Conservation (phyloP, 2,797 vertebrate genomes). For the Catostomus latipinnis region DNA sequence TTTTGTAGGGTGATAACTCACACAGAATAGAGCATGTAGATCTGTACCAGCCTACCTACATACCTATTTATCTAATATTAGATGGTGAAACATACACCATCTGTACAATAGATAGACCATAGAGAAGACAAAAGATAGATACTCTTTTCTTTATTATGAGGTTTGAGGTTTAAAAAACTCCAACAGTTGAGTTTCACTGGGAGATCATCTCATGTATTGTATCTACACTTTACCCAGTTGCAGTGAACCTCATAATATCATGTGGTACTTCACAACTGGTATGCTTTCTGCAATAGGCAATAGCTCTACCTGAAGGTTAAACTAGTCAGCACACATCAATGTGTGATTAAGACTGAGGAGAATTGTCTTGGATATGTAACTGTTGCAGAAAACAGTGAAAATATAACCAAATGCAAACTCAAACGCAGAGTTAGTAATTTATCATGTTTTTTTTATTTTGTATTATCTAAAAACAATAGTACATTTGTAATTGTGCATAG, state of each 20-base stretch:
- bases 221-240: background rate
- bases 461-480: no score
- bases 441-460: no score
- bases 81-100: no score
- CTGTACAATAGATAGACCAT: no score
- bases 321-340: background rate
- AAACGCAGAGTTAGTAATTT: no score
- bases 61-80: no score
- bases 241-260: background rate
- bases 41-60: background rate
- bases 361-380: background rate
- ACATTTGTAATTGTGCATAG: no score
- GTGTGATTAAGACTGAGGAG: no score
- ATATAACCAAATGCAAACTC: no score
- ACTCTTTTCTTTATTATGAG: background rate
- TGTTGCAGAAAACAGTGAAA: no score
- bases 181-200: no score
- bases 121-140: no score
- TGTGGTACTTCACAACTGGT: background rate
- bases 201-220: background rate
- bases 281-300: slow-evolving; percentile 1
- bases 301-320: slow-evolving; percentile 32
- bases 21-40: background rate
- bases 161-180: background rate
- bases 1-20: background rate